Evolutionary conservation across 92 coral and sea anemone species (phyloP), one percentile per base, ranked within the genome.

Genomic region (Galaxea fascicularis): DNA sequence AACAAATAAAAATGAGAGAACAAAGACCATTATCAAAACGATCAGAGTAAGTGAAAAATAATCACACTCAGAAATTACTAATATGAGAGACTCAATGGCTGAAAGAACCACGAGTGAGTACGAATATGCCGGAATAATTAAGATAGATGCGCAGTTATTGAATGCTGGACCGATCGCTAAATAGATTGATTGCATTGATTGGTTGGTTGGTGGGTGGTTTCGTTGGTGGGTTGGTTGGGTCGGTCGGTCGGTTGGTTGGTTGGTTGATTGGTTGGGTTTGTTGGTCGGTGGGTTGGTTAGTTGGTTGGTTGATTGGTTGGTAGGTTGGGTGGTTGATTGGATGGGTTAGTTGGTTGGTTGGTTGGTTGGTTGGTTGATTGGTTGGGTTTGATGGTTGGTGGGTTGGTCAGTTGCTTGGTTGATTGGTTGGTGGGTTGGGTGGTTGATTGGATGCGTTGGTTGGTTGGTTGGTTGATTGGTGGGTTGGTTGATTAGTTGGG

Each of bases 11-110:
- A 94, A 94, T 22, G 98, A 94, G 76, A 88, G 95, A 83, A 92
- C 98, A 5, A 94, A 94, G 87, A 94, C 98, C 27, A 92, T 85
- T 74, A 94, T 94, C 25, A 94, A 94, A 79, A 94, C 98, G 0
- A 94, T 94, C 65, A 86, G 98, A 82, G 98, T 91, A 79, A 83
- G 95, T 58, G 18, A 17, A 0, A 7, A 7, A 25, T n/a, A 45
- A 31, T 39, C 12, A 4, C 35, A 62, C 18, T 7, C 4, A 78
- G 13, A 24, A 39, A 16, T 15, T 39, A n/a, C n/a, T n/a, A n/a
- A n/a, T n/a, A n/a, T 35, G 63, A n/a, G 9, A 21, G 63, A 57
- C 63, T 57, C 8, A 57, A n/a, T 17, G 22, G 7, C 63, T 17
- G 22, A 17, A 8, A 0, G 21, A 16, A 8, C 22, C 1, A 16